A percentile compares a stretch with the other conserved stretches of the same genome.
Evolutionary conservation across 2,113 vertebrate species (phyloP).

Genomic region (Okapia johnstoni): DNA sequence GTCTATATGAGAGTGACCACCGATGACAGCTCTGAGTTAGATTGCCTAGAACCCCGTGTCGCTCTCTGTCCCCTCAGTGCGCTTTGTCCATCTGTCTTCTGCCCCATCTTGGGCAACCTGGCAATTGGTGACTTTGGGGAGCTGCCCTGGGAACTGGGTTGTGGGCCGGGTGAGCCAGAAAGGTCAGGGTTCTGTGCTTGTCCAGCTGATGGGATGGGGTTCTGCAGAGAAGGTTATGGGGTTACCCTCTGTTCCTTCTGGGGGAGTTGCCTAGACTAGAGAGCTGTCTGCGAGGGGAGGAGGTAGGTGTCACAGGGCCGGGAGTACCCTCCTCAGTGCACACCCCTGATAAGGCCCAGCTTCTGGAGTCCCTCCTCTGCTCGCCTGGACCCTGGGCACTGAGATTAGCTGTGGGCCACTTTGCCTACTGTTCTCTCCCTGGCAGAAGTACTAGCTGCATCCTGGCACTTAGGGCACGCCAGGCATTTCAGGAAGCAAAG

Average conservation of each 20-base stretch:
- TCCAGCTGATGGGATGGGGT: no score
- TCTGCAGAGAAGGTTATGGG: background rate
- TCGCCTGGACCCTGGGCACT: background rate
- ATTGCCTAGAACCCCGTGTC: background rate
- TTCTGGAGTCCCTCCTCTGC: background rate
- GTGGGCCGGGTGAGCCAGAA: background rate
- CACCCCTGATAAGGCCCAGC: background rate
- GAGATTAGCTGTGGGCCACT: background rate
- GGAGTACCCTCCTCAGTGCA: background rate
- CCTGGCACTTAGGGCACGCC: background rate
- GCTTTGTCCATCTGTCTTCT: background rate
- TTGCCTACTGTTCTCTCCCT: background rate
- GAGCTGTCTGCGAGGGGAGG: background rate
- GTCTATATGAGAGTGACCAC: background rate
- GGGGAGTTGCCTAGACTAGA: no score
- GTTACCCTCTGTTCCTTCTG: background rate
- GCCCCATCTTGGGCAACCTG: background rate
- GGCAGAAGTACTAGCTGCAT: background rate
- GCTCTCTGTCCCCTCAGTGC: background rate
- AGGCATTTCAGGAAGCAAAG: background rate
- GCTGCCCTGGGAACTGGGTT: background rate
- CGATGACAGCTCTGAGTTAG: background rate
- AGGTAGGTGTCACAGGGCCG: accelerated
- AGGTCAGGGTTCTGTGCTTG: background rate
- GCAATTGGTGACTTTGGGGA: background rate